phyloP scores from a whole-genome alignment of 2,888 invertebrate genomes.

The Eupithecia inturbata region DNA sequence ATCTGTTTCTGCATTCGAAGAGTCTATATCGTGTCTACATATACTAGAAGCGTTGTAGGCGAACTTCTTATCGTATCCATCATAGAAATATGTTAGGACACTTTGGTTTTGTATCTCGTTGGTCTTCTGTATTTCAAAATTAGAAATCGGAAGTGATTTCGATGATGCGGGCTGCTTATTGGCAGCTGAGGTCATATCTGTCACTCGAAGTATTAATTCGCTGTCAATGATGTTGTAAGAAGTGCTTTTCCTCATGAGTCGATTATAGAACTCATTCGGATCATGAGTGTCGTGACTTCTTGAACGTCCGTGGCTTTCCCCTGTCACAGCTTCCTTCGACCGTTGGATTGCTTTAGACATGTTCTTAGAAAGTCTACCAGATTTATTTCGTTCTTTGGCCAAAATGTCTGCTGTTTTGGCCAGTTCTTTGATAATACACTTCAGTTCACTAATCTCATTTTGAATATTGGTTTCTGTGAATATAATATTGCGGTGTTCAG shows the following conservation, averaged over 20 bases:
- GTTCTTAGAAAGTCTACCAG: constrained; percentile 30
- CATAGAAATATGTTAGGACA: constrained; percentile 57
- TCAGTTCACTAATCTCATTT: constrained; percentile 64
- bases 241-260: constrained; percentile 60
- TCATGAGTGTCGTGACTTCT: constrained; percentile 26
- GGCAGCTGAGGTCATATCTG: constrained; percentile 69
- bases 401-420: constrained; percentile 60
- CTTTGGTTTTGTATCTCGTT: constrained; percentile 48
- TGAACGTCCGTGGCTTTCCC: not conserved
- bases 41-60: not conserved
- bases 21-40: not conserved
- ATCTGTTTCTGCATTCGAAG: not conserved
- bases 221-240: constrained; percentile 74
- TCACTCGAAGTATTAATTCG: constrained; percentile 70
- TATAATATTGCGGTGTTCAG: constrained; percentile 26
- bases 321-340: constrained; percentile 43
- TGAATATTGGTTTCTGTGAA: constrained; percentile 51
- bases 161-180: constrained; percentile 43
- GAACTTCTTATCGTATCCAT: constrained; percentile 39
- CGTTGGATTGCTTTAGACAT: constrained; percentile 60
- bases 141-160: constrained; percentile 55
- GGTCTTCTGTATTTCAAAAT: constrained; percentile 51
- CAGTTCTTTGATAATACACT: constrained; percentile 61
- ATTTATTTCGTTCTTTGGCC: constrained; percentile 51
- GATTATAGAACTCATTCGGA: constrained; percentile 49